These are phyloP conservation scores for Dynastes hyllus DNA, from an alignment of 2,888 invertebrate species.

Conservation along the genomic window DNA sequence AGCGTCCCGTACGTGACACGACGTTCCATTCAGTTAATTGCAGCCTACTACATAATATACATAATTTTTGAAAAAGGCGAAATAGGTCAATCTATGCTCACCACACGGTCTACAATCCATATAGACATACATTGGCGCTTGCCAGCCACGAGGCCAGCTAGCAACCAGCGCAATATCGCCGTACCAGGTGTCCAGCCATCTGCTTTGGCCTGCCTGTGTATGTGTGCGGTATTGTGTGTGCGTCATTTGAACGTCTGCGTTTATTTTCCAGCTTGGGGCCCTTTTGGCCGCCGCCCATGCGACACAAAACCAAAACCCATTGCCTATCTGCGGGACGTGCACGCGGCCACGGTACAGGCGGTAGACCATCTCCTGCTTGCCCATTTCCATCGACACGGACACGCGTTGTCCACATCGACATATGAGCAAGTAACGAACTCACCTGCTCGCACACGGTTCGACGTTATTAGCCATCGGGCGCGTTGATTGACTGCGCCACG, in stretches of 20 bases:
- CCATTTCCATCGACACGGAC: too few species aligned
- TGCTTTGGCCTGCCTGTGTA: neutral
- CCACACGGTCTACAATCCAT: neutral
- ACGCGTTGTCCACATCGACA: too few species aligned
- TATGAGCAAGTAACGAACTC: too few species aligned
- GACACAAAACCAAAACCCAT: neutral
- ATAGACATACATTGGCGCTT: neutral
- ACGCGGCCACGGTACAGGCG: too few species aligned
- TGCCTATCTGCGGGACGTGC: too few species aligned
- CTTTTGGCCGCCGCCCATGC: too few species aligned
- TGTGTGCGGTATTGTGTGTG: constrained; percentile 1
- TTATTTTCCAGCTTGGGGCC: constrained; percentile 6
- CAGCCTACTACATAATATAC: neutral
- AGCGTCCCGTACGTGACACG: too few species aligned
- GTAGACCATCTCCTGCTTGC: too few species aligned
- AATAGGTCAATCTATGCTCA: neutral
- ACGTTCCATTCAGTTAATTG: neutral
- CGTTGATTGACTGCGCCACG: too few species aligned
- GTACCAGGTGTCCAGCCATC: constrained; percentile 15
- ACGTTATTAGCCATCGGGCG: too few species aligned
- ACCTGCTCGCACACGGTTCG: too few species aligned
- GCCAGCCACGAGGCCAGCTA: neutral
- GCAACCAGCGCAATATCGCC: neutral
- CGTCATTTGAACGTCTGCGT: constrained; percentile 5
- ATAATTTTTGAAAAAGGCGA: neutral